Base-by-base conservation (phyloP, 1,140 invertebrate genomes). In the Venustaconcha ellipsiformis region DNA sequence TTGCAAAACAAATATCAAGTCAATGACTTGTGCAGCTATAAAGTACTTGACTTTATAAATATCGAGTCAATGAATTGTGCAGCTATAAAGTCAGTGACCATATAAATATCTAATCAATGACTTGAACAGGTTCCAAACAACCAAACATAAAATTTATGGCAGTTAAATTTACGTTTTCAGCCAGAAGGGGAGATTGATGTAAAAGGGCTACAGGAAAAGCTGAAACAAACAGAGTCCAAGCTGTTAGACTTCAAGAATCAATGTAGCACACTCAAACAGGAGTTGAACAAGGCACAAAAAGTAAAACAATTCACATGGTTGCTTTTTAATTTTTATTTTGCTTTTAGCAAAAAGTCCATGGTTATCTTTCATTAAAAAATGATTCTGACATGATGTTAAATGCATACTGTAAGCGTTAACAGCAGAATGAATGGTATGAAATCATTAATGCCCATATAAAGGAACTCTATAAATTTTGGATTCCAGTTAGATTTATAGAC, bases 231-330 rank as follows among this genome's bases (percentile, higher is more conserved):
- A 30, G 88, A 90, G 69, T 69, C 70, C 15, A 88, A 87, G 73
- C 70, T 87, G 67, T 75, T 84, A 48, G 89, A 90, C 65, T 86
- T 78, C 67, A 79, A 88, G 62, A 89, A 87, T 71, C 88, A 88
- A 78, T 79, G 75, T 69, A 85, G 87, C 62, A 76, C 83, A 14
- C 75, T 89, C 0, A 88, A 87, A 79, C 83, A 88, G 58, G 89
- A 90, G 80, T 69, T 90, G 12, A 89, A 89, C 80, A 78, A 88
- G 37, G 82, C 82, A 14, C 83, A 89, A 18, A 90, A 89, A 85
- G 89, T 90, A 75, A 63, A 48, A 69, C 14, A 56, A 6, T 6
- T 58, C 15, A 64, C 20, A 55, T 68, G 15, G 56, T 68, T 15
- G n/a, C 13, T 66, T n/a, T 30, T 30, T 30, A 30, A 8, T 18